Evolutionary conservation across 1,140 invertebrate species (phyloP).

Genomic region (Drosophila prosaltans): DNA sequence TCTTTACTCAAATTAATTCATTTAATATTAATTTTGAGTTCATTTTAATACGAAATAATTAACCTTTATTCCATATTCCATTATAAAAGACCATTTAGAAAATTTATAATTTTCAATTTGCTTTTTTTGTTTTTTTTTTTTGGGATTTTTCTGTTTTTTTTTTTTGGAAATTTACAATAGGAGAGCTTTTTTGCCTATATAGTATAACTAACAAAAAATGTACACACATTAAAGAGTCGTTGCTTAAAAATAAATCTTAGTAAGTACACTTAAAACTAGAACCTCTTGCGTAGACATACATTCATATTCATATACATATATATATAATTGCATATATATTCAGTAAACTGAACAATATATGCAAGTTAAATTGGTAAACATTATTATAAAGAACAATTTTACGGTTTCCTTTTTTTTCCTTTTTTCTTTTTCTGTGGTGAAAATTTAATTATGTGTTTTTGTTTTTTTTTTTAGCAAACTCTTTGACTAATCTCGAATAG

Average conservation of each 20-base stretch:
- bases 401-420: conserved; percentile 24
- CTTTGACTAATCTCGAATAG: conserved; percentile 64
- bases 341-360: conserved; percentile 30
- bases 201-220: conserved; percentile 64
- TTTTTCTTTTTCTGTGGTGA: conserved; percentile 31
- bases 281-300: conserved; percentile 70
- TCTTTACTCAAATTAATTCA: too few relatives aligned
- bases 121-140: conserved; percentile 62
- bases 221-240: conserved; percentile 67
- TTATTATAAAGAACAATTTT: conserved; percentile 1
- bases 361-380: conserved; percentile 22
- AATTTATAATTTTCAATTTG: background rate
- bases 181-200: conserved; percentile 57
- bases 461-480: conserved; percentile 20
- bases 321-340: conserved; percentile 36
- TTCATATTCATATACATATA: conserved; percentile 50
- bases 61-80: too few relatives aligned
- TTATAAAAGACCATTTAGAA: background rate
- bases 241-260: conserved; percentile 67
- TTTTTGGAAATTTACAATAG: conserved; percentile 60
- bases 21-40: too few relatives aligned
- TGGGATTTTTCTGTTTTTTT: conserved; percentile 55
- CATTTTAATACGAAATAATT: too few relatives aligned
- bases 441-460: conserved; percentile 18
- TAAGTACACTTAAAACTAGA: conserved; percentile 61